Percentiles rank a stretch among this genome's conserved stretches.
These are phyloP conservation scores for Festucalex cinctus DNA, from an alignment of 2,113 vertebrate species.

Conservation along the genomic window DNA sequence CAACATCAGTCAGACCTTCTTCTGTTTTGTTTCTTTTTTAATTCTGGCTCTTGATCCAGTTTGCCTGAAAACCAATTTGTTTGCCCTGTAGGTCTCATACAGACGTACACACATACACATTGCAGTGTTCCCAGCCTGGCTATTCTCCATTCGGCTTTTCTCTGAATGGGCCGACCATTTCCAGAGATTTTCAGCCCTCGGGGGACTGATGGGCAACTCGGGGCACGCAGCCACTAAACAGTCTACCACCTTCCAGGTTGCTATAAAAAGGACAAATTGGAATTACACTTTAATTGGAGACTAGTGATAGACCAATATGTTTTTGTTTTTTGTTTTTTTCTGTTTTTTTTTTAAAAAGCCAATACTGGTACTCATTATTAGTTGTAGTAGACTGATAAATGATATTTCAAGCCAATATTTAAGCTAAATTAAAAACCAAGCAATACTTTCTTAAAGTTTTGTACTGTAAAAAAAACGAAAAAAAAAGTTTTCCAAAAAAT, in stretches of 20 bases:
- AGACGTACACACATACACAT: neutral
- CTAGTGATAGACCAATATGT: too few species aligned
- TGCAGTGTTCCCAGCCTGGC: slow-evolving; percentile 34
- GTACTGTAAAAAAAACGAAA: too few species aligned
- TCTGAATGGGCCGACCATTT: slow-evolving; percentile 55
- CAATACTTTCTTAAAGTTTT: too few species aligned
- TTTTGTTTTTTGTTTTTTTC: too few species aligned
- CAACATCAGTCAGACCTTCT: slow-evolving; percentile 55
- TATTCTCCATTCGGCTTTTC: slow-evolving; percentile 30
- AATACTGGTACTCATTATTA: too few species aligned
- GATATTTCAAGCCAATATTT: too few species aligned
- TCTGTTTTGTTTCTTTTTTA: slow-evolving; percentile 27
- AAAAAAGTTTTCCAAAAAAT: too few species aligned
- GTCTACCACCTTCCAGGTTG: neutral
- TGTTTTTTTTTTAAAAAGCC: too few species aligned
- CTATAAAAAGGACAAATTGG: neutral
- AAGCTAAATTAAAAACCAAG: too few species aligned
- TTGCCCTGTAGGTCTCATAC: slow-evolving; percentile 65
- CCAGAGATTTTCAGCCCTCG: slow-evolving; percentile 50
- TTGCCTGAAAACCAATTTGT: slow-evolving; percentile 69
- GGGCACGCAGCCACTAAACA: slow-evolving; percentile 37
- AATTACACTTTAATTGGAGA: neutral
- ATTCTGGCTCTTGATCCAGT: slow-evolving; percentile 68
- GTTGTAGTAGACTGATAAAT: too few species aligned
- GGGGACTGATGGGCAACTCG: slow-evolving; percentile 58